A percentile compares a stretch with the other conserved stretches of the same genome.
Conservation (phyloP, 2,888 invertebrate species). For the Ochropleura plecta region DNA sequence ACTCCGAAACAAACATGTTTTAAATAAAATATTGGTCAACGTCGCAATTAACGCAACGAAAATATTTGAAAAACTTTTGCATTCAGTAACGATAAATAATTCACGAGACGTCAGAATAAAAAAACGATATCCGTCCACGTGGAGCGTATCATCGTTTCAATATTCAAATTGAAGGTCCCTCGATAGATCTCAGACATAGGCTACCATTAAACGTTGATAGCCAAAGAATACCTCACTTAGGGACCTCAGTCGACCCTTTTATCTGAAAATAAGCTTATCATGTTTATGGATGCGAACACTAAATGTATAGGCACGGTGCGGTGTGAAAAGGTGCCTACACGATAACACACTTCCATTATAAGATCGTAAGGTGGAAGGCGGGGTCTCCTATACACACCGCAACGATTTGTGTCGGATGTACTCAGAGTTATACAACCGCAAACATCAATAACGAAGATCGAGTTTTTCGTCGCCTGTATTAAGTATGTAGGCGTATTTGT, state of each 20-base stretch:
- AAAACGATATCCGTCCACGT: constrained; percentile 74
- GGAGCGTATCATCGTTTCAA: constrained; percentile 80
- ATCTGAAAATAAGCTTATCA: constrained; percentile 89
- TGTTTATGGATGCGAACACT: constrained; percentile 85
- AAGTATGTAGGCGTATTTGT: constrained; percentile 34
- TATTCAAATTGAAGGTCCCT: constrained; percentile 87
- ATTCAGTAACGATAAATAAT: constrained; percentile 66
- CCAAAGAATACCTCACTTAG: constrained; percentile 88
- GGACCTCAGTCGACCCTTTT: constrained; percentile 85
- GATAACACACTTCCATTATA: constrained; percentile 82
- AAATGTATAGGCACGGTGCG: constrained; percentile 79
- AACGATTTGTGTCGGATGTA: constrained; percentile 67
- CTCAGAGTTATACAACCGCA: constrained; percentile 55
- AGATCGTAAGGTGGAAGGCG: constrained; percentile 73
- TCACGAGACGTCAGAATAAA: constrained; percentile 76
- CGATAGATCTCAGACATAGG: constrained; percentile 85
- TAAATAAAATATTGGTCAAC: constrained; percentile 20
- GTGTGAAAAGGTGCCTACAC: constrained; percentile 80
- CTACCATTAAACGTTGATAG: constrained; percentile 86
- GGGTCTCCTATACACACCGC: constrained; percentile 70
- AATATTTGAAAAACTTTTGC: constrained; percentile 13
- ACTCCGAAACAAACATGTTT: constrained; percentile 17
- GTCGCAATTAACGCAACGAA: constrained; percentile 36
- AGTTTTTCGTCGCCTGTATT: constrained; percentile 47
- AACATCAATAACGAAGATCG: constrained; percentile 57